phyloP scores from a whole-genome alignment of 2,797 vertebrate species.

The Anguilla marmorata region DNA sequence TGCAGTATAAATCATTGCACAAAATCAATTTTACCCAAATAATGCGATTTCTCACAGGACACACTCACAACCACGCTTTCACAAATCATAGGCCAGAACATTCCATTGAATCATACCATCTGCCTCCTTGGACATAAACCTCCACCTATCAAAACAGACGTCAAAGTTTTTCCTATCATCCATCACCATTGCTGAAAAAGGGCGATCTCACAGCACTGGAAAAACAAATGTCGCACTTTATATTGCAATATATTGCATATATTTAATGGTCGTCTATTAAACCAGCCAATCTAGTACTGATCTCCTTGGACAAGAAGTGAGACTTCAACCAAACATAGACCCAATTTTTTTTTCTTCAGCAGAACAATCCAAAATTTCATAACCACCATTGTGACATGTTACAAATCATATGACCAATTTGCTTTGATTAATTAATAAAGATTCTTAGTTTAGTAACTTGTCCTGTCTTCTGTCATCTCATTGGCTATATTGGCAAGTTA shows the following conservation, averaged over 20 bases:
- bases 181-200: neutral
- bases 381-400: neutral
- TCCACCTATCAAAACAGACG: constrained; percentile 10
- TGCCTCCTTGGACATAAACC: neutral
- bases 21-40: neutral
- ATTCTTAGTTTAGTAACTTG: neutral
- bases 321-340: neutral
- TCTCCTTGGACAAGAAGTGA: neutral
- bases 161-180: constrained; percentile 8
- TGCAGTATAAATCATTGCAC: neutral
- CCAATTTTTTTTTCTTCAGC: neutral
- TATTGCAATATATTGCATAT: neutral
- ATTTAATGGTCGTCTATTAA: neutral
- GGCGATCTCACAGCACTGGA: neutral
- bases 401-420: neutral
- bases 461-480: neutral
- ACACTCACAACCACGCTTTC: neutral
- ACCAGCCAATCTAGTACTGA: neutral
- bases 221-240: neutral
- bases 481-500: neutral
- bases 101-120: constrained; percentile 11
- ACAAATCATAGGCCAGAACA: constrained; percentile 7
- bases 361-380: neutral
- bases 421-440: neutral
- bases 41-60: neutral